Evolutionary conservation across 37 sponge, comb jelly and placozoan species (phyloP).

Genomic region (Beroe ovata): DNA sequence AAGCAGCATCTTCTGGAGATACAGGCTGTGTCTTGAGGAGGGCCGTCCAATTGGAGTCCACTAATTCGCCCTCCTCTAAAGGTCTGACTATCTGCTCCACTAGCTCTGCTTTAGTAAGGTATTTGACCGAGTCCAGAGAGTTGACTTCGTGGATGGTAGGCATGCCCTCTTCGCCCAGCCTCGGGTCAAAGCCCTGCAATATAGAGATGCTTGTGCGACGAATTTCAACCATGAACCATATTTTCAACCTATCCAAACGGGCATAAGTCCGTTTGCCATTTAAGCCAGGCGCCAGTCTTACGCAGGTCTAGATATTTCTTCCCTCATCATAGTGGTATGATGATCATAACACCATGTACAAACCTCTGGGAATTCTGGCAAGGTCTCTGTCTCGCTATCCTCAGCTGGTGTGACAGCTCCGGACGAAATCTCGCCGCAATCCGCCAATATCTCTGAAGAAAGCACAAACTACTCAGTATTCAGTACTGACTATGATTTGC

Average conservation of each 20-base stretch:
- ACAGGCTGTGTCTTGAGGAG: conserved; percentile 18
- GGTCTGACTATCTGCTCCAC: conserved; percentile 52
- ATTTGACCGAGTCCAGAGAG: conserved; percentile 37
- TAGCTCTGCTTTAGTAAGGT: conserved; percentile 57
- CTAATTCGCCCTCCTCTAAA: conserved; percentile 57
- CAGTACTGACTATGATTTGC: too few species aligned
- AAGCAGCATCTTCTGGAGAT: conserved; percentile 59
- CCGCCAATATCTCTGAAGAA: conserved; percentile 26
- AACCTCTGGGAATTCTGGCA: conserved; percentile 24
- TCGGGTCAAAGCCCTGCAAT: neutral
- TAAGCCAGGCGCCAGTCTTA: too few species aligned
- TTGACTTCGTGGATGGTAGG: conserved; percentile 25
- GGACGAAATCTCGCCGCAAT: conserved; percentile 40
- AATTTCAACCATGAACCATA: too few species aligned
- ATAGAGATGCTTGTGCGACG: too few species aligned
- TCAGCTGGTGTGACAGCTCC: conserved; percentile 65
- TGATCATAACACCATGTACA: neutral
- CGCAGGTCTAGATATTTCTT: too few species aligned
- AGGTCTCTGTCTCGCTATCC: conserved; percentile 1
- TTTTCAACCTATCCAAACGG: too few species aligned
- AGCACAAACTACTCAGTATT: too few species aligned
- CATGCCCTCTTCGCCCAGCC: neutral
- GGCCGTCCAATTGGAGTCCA: conserved; percentile 56
- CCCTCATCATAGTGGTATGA: too few species aligned
- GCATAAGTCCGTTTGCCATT: too few species aligned